Evolutionary conservation across 2,113 vertebrate genomes (phyloP).

Genomic region (Paradisaea rubra): DNA sequence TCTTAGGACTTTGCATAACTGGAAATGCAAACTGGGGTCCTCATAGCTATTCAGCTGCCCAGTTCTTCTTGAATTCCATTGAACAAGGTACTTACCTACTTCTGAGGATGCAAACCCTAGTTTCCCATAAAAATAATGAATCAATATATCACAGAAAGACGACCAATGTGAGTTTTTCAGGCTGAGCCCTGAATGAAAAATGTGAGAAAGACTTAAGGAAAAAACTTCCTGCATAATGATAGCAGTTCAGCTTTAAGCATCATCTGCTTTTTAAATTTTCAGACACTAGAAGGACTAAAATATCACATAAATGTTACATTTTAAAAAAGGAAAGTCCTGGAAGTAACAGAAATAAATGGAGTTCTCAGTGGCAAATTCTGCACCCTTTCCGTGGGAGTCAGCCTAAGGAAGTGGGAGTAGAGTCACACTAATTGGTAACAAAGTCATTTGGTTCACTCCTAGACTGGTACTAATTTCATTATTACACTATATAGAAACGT

Average conservation of each 20-base stretch:
- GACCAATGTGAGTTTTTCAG: not conserved
- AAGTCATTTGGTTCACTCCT: conserved; percentile 1
- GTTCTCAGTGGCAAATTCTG: conserved; percentile 21
- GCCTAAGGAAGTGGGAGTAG: not conserved
- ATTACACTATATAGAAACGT: not conserved
- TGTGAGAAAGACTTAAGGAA: not conserved
- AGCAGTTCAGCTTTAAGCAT: conserved; percentile 18
- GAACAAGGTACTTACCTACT: not conserved
- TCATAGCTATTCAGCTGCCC: not conserved
- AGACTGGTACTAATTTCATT: conserved; percentile 5
- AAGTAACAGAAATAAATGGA: conserved; percentile 19
- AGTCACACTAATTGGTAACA: conserved; percentile 12
- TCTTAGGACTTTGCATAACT: not conserved
- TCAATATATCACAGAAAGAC: not conserved
- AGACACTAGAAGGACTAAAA: conserved; percentile 47
- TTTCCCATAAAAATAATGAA: not conserved
- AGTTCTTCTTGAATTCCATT: not conserved
- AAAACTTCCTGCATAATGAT: not conserved
- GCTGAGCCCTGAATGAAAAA: not conserved
- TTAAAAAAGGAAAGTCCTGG: conserved; percentile 33
- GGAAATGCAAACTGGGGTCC: not conserved
- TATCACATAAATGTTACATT: conserved; percentile 29
- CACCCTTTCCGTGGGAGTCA: conserved; percentile 5
- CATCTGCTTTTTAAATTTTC: conserved; percentile 35
- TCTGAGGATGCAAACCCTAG: not conserved